Evolutionary conservation across 2,797 vertebrate genomes (phyloP).

Genomic region (Hoplostethus mediterraneus): DNA sequence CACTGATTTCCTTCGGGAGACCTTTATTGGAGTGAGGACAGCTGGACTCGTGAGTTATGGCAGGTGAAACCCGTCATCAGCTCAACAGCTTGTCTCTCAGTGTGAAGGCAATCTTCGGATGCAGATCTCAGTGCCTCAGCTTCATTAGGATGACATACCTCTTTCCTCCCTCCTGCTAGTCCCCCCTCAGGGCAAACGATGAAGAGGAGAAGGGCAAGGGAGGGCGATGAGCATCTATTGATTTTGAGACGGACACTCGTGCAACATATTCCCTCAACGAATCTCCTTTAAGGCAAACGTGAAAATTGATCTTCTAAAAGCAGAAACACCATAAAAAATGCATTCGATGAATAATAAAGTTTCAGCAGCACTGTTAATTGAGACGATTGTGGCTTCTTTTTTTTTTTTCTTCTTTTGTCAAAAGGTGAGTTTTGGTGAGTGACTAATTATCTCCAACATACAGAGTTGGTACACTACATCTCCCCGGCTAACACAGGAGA

Average conservation of each 20-base stretch:
- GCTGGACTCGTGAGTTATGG: slow-evolving; percentile 43
- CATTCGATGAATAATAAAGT: slow-evolving; percentile 19
- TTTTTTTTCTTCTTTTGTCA: not conserved
- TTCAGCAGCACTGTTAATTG: slow-evolving; percentile 36
- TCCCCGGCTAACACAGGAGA: slow-evolving; percentile 14
- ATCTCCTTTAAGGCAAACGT: slow-evolving; percentile 78
- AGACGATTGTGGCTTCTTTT: slow-evolving; percentile 36
- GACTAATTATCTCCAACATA: slow-evolving; percentile 1
- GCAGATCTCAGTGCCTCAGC: slow-evolving; percentile 33
- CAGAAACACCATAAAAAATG: slow-evolving; percentile 35
- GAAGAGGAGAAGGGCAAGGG: slow-evolving; percentile 38
- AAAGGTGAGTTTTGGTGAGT: slow-evolving; percentile 18
- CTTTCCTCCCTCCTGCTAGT: not conserved
- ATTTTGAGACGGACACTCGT: slow-evolving; percentile 52
- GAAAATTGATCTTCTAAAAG: slow-evolving; percentile 54
- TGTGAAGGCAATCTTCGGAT: slow-evolving; percentile 55
- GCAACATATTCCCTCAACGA: slow-evolving; percentile 37
- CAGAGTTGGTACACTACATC: slow-evolving; percentile 15
- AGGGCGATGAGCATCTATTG: slow-evolving; percentile 33
- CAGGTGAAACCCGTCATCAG: slow-evolving; percentile 46
- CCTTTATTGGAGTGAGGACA: slow-evolving; percentile 28
- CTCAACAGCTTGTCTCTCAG: slow-evolving; percentile 42
- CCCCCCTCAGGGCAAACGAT: slow-evolving; percentile 45
- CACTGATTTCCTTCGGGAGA: slow-evolving; percentile 44
- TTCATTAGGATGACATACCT: slow-evolving; percentile 52